Base-by-base conservation (phyloP, 2,113 vertebrate genomes). In the Odocoileus hemionus region DNA sequence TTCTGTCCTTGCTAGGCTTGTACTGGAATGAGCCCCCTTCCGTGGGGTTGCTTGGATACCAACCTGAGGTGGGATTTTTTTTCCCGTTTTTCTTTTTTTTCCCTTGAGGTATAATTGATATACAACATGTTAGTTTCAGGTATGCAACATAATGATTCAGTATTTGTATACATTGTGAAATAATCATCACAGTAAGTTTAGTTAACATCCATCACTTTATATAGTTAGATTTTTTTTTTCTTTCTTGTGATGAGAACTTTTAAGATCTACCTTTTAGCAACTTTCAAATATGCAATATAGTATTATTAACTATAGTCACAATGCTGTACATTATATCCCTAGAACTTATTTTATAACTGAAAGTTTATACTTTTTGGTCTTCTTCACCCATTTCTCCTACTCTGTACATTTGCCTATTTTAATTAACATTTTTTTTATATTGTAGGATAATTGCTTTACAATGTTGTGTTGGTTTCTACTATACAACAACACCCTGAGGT, bases 81-180 rank as follows among this genome's bases (percentile, higher is more conserved):
- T 67, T 3, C 4, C 1, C 5, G 0, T 25, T 43, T 43, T 25
- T 61, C 8, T 9, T 57, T 74, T 74, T 76, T 43, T 14, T 1
- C 11, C 55, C 19, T 43, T 76, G 70, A 76, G 36, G 36, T 76
- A 16, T 76, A 76, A 26, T 43, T 76, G 70, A 43, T 76, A 76
- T 7, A 43, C 21, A 76, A 76, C 36, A 26, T 74, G 5, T 26
- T 76, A 76, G 36, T 76, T 76, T 76, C 36, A 76, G 23, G 36
- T 76, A 25, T 13, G 70, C 36, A 76, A 43, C 70, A 76, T 76
- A 76, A 43, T 76, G 70, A 74, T 74, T 74, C 36, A 74, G 21
- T 74, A 76, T 76, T 76, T 76, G 70, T 76, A 43, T 43, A 76
- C 70, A 25, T 1, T 43, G 70, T 14, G 70, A 43, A 25, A 76